A percentile compares a stretch with the other conserved stretches of the same genome.
Evolutionary conservation across 2,113 vertebrate species (phyloP).

Genomic region (Chlorocebus sabaeus): DNA sequence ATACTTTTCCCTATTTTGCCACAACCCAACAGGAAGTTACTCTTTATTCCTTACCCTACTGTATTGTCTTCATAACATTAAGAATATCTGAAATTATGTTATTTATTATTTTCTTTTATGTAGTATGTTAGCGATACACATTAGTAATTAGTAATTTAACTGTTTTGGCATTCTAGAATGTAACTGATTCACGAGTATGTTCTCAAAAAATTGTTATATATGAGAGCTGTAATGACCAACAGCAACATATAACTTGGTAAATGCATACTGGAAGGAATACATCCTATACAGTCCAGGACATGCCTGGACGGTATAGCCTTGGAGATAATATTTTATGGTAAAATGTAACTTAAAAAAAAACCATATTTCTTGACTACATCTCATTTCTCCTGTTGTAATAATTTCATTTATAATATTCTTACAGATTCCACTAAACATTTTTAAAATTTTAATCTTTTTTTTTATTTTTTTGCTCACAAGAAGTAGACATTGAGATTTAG

Average conservation of each 20-base stretch:
- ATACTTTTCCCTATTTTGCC: background rate
- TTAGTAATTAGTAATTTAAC: background rate
- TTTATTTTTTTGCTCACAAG: background rate
- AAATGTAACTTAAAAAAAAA: background rate
- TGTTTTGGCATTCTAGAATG: background rate
- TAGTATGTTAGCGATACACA: background rate
- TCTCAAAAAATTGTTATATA: background rate
- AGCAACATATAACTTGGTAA: background rate
- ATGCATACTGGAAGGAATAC: background rate
- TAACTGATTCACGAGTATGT: background rate
- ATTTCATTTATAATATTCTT: background rate
- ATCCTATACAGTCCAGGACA: background rate
- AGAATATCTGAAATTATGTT: background rate
- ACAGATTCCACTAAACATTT: background rate
- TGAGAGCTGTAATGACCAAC: background rate
- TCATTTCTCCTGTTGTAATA: background rate
- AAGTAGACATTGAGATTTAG: background rate
- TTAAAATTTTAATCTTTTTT: background rate
- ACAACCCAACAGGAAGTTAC: background rate
- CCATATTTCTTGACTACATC: background rate
- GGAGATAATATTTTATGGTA: background rate
- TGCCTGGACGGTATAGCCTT: background rate
- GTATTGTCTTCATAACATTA: background rate
- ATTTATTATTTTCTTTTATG: background rate
- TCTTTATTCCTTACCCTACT: background rate